Conservation (phyloP, 2,113 vertebrate species). For the Theristicus caerulescens region DNA sequence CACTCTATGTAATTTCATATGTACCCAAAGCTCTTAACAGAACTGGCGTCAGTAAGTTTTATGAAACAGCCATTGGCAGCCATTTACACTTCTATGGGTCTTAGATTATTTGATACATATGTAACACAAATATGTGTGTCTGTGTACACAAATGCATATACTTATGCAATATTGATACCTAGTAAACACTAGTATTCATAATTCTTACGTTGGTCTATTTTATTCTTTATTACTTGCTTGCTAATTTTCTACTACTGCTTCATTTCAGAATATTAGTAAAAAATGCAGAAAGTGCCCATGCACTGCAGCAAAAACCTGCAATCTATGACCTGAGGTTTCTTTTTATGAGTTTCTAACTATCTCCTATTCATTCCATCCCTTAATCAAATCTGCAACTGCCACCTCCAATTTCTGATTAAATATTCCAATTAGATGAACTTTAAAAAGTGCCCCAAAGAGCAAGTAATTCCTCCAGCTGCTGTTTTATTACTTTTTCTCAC, state of each 20-base stretch:
- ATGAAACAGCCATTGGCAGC: neutral
- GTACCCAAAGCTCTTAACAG: neutral
- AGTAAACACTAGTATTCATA: neutral
- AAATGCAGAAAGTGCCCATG: neutral
- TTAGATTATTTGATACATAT: neutral
- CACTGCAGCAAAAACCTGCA: neutral
- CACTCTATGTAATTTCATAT: neutral
- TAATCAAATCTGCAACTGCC: constrained; percentile 30
- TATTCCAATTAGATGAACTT: constrained; percentile 15
- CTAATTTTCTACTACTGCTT: neutral
- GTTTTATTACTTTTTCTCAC: constrained; percentile 11
- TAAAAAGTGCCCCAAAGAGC: neutral
- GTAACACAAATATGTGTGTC: neutral
- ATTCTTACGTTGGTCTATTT: neutral
- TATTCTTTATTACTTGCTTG: neutral
- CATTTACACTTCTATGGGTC: neutral
- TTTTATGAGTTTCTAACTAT: neutral
- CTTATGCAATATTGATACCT: neutral
- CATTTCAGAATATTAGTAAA: neutral
- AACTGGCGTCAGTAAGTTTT: neutral
- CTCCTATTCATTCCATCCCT: neutral
- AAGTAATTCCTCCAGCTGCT: neutral
- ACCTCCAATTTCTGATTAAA: constrained; percentile 19
- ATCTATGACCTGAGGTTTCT: neutral
- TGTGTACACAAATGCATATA: neutral